Evolutionary conservation across 2,888 invertebrate genomes (phyloP).

Genomic region (Euclidia mi): DNA sequence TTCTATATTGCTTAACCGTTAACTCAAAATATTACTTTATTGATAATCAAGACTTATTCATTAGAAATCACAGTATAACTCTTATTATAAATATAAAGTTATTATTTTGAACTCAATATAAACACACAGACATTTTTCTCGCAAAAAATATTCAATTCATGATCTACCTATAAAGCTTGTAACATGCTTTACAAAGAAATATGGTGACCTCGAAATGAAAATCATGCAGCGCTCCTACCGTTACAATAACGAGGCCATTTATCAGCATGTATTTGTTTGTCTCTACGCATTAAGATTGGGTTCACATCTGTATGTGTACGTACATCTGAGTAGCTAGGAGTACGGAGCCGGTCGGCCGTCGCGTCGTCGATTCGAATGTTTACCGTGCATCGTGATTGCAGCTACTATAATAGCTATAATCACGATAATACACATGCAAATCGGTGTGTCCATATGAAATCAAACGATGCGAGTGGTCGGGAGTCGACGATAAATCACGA

Average conservation of each 20-base stretch:
- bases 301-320: conserved; percentile 38
- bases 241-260: conserved; percentile 89
- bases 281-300: conserved; percentile 74
- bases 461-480: conserved; percentile 40
- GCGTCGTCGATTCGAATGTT: conserved; percentile 37
- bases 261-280: conserved; percentile 86
- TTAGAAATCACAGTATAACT: conserved; percentile 19
- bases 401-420: conserved; percentile 49
- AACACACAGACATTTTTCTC: conserved; percentile 26
- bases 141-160: conserved; percentile 71
- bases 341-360: neutral
- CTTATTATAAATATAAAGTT: neutral
- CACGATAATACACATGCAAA: conserved; percentile 53
- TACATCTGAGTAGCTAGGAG: too few relatives aligned
- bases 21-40: conserved; percentile 58
- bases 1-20: conserved; percentile 58
- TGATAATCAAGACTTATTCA: conserved; percentile 70
- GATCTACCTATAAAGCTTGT: conserved; percentile 76
- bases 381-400: conserved; percentile 46
- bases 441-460: conserved; percentile 50
- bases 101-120: conserved; percentile 3
- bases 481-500: conserved; percentile 63
- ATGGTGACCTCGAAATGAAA: conserved; percentile 86
- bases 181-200: conserved; percentile 82
- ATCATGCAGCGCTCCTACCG: conserved; percentile 86